A percentile compares a stretch with the other conserved stretches of the same genome.
These are phyloP conservation scores for Hypotaenidia philippensis DNA, from an alignment of 2,797 vertebrate species.

Conservation along the genomic window DNA sequence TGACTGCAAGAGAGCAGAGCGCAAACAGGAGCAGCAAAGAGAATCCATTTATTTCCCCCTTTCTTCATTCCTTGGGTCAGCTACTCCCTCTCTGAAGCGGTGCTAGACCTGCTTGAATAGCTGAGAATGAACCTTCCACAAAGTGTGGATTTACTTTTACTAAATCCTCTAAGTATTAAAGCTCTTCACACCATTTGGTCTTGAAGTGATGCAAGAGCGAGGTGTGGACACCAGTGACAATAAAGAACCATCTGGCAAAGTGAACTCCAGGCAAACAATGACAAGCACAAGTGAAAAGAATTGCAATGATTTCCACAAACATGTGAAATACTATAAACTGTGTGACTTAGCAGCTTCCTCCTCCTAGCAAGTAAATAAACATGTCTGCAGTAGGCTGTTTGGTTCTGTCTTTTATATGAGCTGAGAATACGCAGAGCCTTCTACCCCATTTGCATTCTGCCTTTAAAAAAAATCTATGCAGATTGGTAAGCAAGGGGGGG, in stretches of 20 bases:
- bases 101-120: constrained; percentile 77
- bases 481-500: constrained; percentile 75
- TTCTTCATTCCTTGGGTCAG: constrained; percentile 70
- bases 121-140: constrained; percentile 72
- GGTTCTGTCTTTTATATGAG: constrained; percentile 70
- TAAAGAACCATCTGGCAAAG: constrained; percentile 98
- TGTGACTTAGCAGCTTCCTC: constrained; percentile 93
- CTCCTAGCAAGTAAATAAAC: constrained; percentile 84
- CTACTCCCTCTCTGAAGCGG: constrained; percentile 70
- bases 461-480: constrained; percentile 71
- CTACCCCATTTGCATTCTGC: constrained; percentile 71
- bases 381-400: constrained; percentile 72
- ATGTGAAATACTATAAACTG: constrained; percentile 94
- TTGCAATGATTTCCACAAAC: constrained; percentile 96
- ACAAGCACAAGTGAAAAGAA: constrained; percentile 95
- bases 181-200: constrained; percentile 98
- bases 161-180: constrained; percentile 98
- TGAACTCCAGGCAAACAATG: constrained; percentile 98
- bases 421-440: constrained; percentile 35
- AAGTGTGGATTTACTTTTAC: constrained; percentile 84
- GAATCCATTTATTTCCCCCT: constrained; percentile 59
- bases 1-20: constrained; percentile 68
- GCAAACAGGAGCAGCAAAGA: constrained; percentile 53
- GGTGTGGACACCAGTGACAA: constrained; percentile 97
- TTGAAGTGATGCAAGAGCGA: constrained; percentile 92